Conservation (phyloP, 2,888 invertebrate genomes). For the Noctua janthe region DNA sequence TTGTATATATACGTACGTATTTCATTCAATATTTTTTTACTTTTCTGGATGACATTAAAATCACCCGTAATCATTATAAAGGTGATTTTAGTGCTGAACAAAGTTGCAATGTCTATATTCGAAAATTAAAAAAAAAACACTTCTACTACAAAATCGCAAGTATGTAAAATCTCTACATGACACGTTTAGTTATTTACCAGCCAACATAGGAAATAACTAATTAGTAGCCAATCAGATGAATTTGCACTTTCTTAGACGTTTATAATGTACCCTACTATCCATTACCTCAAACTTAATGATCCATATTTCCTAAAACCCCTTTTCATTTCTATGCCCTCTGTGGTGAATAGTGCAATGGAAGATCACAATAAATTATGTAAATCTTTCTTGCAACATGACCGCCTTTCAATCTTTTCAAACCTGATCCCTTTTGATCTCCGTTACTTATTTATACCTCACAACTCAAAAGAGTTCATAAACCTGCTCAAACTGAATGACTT, state of each 20-base stretch:
- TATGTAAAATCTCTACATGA: not conserved
- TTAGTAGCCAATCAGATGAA: not conserved
- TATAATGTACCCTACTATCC: not conserved
- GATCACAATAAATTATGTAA: slow-evolving; percentile 20
- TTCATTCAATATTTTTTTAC: not conserved
- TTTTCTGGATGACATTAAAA: not conserved
- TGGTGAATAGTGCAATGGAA: not conserved
- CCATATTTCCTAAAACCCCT: not conserved
- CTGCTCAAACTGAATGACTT: slow-evolving; percentile 55
- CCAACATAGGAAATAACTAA: not conserved
- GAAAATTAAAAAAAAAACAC: not conserved
- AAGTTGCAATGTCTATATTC: not conserved
- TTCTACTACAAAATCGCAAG: not conserved
- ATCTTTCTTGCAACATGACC: slow-evolving; percentile 12
- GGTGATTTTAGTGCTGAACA: not conserved
- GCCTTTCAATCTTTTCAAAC: slow-evolving; percentile 16
- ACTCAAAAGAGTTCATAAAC: slow-evolving; percentile 34
- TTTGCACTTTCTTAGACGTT: not conserved
- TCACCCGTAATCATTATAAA: not conserved
- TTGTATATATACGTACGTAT: not conserved
- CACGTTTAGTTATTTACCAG: not conserved
- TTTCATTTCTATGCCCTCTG: not conserved
- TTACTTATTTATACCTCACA: slow-evolving; percentile 21
- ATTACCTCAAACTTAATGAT: slow-evolving; percentile 23
- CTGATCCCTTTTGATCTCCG: slow-evolving; percentile 39